Evolutionary conservation across 2,888 invertebrate genomes (phyloP).

Genomic region (Dione vanillae): DNA sequence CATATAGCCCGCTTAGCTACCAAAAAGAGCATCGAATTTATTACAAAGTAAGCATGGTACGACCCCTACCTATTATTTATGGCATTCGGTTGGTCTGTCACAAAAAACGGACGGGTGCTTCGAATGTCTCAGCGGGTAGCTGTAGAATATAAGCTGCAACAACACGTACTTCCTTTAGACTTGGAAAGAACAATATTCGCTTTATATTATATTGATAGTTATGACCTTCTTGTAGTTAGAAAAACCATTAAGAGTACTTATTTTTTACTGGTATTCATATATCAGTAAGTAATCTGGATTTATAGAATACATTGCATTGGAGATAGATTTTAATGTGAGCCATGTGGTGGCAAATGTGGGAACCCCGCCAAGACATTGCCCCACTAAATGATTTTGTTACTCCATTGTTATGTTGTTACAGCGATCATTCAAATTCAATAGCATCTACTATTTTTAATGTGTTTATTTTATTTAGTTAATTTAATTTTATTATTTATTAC

Average conservation of each 20-base stretch:
- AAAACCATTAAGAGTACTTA: slow-evolving; percentile 49
- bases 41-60: slow-evolving; percentile 79
- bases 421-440: slow-evolving; percentile 47
- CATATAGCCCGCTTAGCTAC: slow-evolving; percentile 75
- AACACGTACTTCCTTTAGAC: slow-evolving; percentile 80
- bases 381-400: slow-evolving; percentile 78
- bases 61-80: slow-evolving; percentile 84
- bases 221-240: slow-evolving; percentile 59
- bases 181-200: slow-evolving; percentile 62
- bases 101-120: slow-evolving; percentile 83
- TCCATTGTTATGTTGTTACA: slow-evolving; percentile 72
- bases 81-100: slow-evolving; percentile 83
- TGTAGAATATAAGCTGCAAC: slow-evolving; percentile 81
- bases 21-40: slow-evolving; percentile 83
- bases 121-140: slow-evolving; percentile 82
- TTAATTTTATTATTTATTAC: slow-evolving; percentile 2
- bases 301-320: slow-evolving; percentile 74
- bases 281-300: slow-evolving; percentile 78
- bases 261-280: slow-evolving; percentile 63
- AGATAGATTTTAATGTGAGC: slow-evolving; percentile 73
- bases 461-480: slow-evolving; percentile 26
- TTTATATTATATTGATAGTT: slow-evolving; percentile 60
- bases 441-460: slow-evolving; percentile 30
- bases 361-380: slow-evolving; percentile 81
- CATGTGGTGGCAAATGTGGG: slow-evolving; percentile 82